Conservation (phyloP, 2,113 vertebrate genomes). For the Nyctibius bracteatus region DNA sequence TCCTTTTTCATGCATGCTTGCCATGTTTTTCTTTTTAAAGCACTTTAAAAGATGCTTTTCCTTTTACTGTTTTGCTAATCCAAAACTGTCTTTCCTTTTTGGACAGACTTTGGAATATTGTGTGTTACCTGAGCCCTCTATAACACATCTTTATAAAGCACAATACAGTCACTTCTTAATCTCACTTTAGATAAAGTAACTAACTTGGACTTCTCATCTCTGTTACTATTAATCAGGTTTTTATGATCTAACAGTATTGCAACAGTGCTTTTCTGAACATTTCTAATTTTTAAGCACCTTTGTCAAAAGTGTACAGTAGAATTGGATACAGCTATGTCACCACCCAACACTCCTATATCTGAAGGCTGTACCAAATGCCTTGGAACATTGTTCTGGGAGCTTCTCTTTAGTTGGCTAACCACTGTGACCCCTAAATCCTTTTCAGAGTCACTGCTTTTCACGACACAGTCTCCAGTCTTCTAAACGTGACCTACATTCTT, state of each 20-base stretch:
- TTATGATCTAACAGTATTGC: background rate
- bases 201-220: background rate
- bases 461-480: conserved; percentile 40
- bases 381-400: background rate
- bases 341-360: background rate
- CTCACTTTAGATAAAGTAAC: background rate
- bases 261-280: background rate
- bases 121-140: background rate
- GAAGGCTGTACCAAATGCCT: background rate
- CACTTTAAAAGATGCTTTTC: background rate
- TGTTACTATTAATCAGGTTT: background rate
- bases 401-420: conserved; percentile 21
- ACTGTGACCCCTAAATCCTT: conserved; percentile 45
- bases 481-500: conserved; percentile 61
- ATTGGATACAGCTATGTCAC: background rate
- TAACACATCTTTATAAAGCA: background rate
- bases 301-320: background rate
- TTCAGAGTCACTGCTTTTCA: conserved; percentile 54
- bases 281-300: background rate
- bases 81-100: background rate
- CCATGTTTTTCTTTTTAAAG: background rate
- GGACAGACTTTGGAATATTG: background rate
- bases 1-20: background rate
- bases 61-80: background rate
- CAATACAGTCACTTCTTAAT: background rate